These are phyloP conservation scores for Lasiurus borealis DNA, from an alignment of 2,113 vertebrate species.

Conservation along the genomic window DNA sequence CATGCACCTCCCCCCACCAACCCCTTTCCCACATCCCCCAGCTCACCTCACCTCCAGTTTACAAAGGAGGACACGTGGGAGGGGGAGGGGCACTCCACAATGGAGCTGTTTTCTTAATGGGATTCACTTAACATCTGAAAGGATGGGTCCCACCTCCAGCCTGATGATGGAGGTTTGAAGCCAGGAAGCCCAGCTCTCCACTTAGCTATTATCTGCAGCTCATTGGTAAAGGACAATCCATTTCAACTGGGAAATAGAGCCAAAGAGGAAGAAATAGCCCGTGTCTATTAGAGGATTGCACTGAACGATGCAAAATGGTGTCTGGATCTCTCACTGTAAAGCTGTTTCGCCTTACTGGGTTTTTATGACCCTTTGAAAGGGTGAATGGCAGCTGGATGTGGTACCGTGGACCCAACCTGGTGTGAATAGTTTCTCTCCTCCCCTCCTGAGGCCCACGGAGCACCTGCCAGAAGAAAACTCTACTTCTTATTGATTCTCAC, in stretches of 20 bases:
- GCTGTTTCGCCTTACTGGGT: not conserved
- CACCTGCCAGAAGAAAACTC: not conserved
- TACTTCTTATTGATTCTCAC: not conserved
- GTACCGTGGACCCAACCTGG: not conserved
- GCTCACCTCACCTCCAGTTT: not conserved
- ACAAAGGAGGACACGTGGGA: not conserved
- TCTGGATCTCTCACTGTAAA: not conserved
- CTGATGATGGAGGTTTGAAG: not conserved
- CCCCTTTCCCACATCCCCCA: not conserved
- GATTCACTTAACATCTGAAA: not conserved
- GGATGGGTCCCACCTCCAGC: not conserved
- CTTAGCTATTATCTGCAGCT: not conserved
- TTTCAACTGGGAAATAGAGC: constrained; percentile 22
- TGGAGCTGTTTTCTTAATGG: not conserved
- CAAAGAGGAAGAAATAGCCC: not conserved
- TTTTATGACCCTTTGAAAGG: not conserved
- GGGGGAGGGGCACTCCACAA: not conserved
- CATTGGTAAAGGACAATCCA: not conserved
- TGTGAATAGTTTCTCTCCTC: not conserved
- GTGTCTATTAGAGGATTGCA: not conserved
- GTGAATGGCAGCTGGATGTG: not conserved
- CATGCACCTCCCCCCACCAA: not conserved
- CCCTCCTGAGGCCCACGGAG: not conserved
- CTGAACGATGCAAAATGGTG: not conserved
- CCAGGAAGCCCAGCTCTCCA: not conserved